Percentiles rank a stretch among this genome's conserved stretches.
These are phyloP conservation scores for Luehdorfia chinensis DNA, from an alignment of 1,140 invertebrate genomes.

Conservation along the genomic window DNA sequence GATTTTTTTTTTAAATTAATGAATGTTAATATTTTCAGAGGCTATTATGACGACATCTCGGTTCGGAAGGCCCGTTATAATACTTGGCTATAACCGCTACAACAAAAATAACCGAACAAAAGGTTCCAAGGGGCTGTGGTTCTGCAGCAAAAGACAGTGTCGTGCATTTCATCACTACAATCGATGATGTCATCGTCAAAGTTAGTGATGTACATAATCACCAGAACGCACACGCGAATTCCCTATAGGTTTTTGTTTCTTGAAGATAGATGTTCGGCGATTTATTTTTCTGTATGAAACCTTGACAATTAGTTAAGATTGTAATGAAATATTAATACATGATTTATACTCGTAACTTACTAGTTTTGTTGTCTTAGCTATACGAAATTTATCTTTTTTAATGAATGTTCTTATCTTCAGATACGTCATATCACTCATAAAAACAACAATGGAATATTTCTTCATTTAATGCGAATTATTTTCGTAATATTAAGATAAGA, in stretches of 20 bases:
- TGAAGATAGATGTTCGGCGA: neutral
- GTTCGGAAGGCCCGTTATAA: conserved; percentile 32
- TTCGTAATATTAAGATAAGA: no score
- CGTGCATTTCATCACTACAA: conserved; percentile 12
- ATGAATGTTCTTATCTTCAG: no score
- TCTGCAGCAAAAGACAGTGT: conserved; percentile 20
- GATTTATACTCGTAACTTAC: no score
- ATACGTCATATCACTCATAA: no score
- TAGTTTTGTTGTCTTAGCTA: no score
- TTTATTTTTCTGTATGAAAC: no score
- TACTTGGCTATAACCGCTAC: conserved; percentile 27
- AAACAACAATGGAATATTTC: no score
- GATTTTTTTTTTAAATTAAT: no score
- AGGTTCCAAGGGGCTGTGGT: conserved; percentile 26
- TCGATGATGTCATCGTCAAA: conserved; percentile 10
- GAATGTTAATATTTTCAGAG: neutral
- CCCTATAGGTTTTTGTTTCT: neutral
- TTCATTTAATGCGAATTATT: no score
- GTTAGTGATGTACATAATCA: conserved; percentile 10
- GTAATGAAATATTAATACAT: no score
- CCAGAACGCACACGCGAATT: neutral
- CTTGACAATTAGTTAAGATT: no score
- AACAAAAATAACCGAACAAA: conserved; percentile 25
- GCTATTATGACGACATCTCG: conserved; percentile 19
- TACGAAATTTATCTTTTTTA: no score